Evolutionary conservation across 2,888 invertebrate species (phyloP), one percentile per base, ranked within the genome.

Genomic region (Cheilosia urbana): DNA sequence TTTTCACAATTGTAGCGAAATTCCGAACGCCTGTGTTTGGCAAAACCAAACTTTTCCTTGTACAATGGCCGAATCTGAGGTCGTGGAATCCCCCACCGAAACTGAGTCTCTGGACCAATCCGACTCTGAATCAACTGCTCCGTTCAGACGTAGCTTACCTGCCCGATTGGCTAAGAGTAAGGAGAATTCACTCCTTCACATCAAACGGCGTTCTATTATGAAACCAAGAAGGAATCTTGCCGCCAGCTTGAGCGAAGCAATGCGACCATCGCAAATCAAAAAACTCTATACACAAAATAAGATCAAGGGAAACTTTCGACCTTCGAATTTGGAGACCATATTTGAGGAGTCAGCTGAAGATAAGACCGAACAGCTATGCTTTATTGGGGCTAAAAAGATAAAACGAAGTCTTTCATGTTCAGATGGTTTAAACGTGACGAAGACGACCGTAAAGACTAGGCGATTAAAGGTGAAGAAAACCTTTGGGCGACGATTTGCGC

Each of bases 321-420:
- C 91, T 3, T 82, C 91, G 3, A 91, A 89, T 71, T 77, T 91
- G 21, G 91, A 91, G 73, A 91, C 91, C 0, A 91, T 91, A 40
- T 91, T 90, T 53, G 91, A 91, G 73, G 91, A 91, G 77, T 89
- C 91, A 5, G 68, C 65, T 0, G 78, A 87, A 2, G 65, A 77
- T 0, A 89, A 89, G 0, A 88, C 88, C 51, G 87, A 87, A 21
- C 88, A 88, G 55, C 85, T 89, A 51, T 88, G 89, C 13, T 80
- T 91, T 3, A 89, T 91, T 15, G 91, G 91, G 3, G 78, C 87
- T 0, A 89, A 90, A 0, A 91, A 91, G 40, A 77, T 91, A 4
- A 88, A 89, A 0, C 89, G 91, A 1, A 89, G 90, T 47, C 88
- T 91, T 1, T 90, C 90, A 1, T 90, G 90, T 17, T 89, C 89